These are phyloP conservation scores for Philereme vetulata DNA, from an alignment of 2,888 invertebrate genomes.

Conservation along the genomic window DNA sequence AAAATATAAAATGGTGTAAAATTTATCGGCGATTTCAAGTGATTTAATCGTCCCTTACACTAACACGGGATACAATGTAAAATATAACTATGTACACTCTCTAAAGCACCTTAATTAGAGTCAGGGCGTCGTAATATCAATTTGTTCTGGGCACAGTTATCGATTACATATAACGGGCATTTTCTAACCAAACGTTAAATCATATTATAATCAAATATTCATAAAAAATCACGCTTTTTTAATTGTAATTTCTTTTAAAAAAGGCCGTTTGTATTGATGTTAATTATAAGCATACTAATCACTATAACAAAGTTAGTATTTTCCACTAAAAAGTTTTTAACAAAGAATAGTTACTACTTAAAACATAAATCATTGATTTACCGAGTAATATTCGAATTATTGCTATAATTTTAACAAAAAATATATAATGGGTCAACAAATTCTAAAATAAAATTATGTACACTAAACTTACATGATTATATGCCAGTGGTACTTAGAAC, in stretches of 20 bases:
- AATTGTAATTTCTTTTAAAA: constrained; percentile 42
- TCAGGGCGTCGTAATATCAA: constrained; percentile 65
- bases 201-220: constrained; percentile 6
- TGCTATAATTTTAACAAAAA: constrained; percentile 67
- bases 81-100: constrained; percentile 68
- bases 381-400: constrained; percentile 64
- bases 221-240: constrained; percentile 11
- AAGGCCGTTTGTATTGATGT: constrained; percentile 48
- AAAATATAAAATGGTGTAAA: constrained; percentile 19
- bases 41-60: constrained; percentile 57
- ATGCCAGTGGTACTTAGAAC: constrained; percentile 29
- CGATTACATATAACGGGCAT: constrained; percentile 20
- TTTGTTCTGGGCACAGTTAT: constrained; percentile 57
- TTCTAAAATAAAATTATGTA: constrained; percentile 70
- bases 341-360: constrained; percentile 59
- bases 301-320: constrained; percentile 60
- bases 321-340: constrained; percentile 64
- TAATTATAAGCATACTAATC: constrained; percentile 58
- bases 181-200: constrained; percentile 21
- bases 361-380: constrained; percentile 51
- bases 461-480: constrained; percentile 56
- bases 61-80: constrained; percentile 64
- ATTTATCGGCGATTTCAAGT: constrained; percentile 40
- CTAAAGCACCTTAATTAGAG: constrained; percentile 77
- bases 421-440: constrained; percentile 68